Evolutionary conservation across 53 echinoderm and acorn worm genomes (phyloP), one percentile per base, ranked within the genome.

Genomic region (Holothuria scabra): DNA sequence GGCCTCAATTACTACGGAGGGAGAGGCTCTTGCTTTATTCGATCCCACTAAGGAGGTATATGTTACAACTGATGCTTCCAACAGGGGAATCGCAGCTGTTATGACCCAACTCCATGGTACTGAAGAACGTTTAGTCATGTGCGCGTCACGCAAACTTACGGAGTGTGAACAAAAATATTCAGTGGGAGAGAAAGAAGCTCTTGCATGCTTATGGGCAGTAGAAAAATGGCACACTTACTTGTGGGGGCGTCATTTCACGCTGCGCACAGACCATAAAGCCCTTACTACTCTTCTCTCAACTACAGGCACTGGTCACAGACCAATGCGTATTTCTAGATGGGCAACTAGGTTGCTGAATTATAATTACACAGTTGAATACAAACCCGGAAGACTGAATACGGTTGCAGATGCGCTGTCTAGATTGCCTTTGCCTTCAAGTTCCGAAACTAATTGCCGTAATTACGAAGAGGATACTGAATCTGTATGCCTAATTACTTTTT

Each of bases 261-360:
- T 74, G 18, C 74, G 89, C 19, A 89, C 84, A 7, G 72, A 72
- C 72, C 72, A 72, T 46, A 38, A 41, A 38, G 46, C 41, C 0
- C 72, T 72, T 46, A 72, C 72, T 18, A 72, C 72, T 5, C 33
- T 90, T 26, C 74, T 90, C 22, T 57, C 82, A 49, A 76, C 86
- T 23, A 65, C 82, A 23, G 92, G 92, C 21, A 86, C 86, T n/a
- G 90, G 86, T 44, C 90, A 86, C 35, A 70, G 87, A 31, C 90
- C 83, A 13, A 34, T 86, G 31, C 84, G 84, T 0, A 87, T 90
- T 48, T 63, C 74, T 25, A n/a, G 89, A 7, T 84, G 78, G 88
- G 85, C 65, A 28, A 74, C 88, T 14, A 57, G 88, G 14, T 60
- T 88, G 11, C 81, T 88, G 10, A 72, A 92, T 33, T 92, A 85